These are phyloP conservation scores for human DNA, from an alignment of 2,113 vertebrate species.

Conservation along the genomic window GRCh38 chr6:62426001-62426500, in stretches of 20 bases:
- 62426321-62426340: background rate
- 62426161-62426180: background rate
- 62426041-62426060: background rate
- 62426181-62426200: background rate
- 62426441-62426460: background rate
- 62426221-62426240: background rate
- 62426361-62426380: background rate
- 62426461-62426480: background rate
- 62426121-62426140: background rate
- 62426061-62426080: background rate
- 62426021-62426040: background rate
- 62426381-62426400: background rate
- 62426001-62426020: background rate
- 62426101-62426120: background rate
- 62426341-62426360: background rate
- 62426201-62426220: background rate
- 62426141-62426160: background rate
- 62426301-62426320: background rate
- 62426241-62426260: background rate
- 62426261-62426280: background rate
- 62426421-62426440: background rate
- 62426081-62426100: background rate
- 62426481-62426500: constrained; percentile 3
- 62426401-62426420: background rate
- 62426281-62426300: background rate